These are phyloP conservation scores for Diabrotica balteata DNA, from an alignment of 2,888 invertebrate species.

Conservation along the genomic window DNA sequence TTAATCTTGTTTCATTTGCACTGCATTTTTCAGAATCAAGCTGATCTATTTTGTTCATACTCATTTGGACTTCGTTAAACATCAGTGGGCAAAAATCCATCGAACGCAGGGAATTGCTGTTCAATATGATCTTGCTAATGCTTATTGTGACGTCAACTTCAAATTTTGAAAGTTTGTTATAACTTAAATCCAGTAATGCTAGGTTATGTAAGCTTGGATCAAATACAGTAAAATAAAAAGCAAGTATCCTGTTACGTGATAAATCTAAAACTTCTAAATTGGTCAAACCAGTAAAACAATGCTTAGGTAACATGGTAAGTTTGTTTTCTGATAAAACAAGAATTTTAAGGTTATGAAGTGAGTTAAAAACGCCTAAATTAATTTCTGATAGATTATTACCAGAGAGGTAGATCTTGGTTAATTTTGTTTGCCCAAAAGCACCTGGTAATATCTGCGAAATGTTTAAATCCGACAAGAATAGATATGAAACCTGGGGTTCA, in stretches of 20 bases:
- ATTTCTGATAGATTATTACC: conserved; percentile 9
- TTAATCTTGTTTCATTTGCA: too few species aligned
- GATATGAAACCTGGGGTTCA: background rate
- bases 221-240: conserved; percentile 1
- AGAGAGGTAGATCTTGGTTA: conserved; percentile 52
- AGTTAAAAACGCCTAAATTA: conserved; percentile 1
- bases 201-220: background rate
- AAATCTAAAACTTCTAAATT: conserved; percentile 1
- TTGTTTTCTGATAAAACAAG: background rate
- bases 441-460: conserved; percentile 1
- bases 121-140: too few species aligned
- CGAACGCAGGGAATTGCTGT: too few species aligned
- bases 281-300: background rate
- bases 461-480: background rate
- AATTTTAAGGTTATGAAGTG: background rate
- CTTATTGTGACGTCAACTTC: background rate
- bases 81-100: too few species aligned
- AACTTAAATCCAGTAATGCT: background rate
- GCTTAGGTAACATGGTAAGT: background rate
- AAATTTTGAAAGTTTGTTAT: background rate
- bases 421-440: conserved; percentile 34
- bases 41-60: too few species aligned
- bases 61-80: too few species aligned
- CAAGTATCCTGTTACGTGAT: background rate
- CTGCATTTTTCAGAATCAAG: too few species aligned